Base-by-base conservation (phyloP, 2,113 vertebrate genomes). In the Triplophysa tibetana region DNA sequence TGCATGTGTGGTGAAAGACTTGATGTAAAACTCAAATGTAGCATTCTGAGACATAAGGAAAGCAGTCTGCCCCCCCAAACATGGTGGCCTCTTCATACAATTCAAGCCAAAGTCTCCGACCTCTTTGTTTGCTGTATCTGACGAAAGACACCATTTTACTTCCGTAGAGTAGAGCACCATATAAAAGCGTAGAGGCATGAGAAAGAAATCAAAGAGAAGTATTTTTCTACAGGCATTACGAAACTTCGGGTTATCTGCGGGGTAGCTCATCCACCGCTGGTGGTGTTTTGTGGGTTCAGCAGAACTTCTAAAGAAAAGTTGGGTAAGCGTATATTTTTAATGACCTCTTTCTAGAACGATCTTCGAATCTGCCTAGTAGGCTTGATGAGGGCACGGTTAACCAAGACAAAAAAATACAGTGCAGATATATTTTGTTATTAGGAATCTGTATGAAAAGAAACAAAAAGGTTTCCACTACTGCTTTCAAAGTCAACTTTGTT, bases 181-280 rank as follows among this genome's bases (percentile, higher is more conserved):
- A 29, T 74, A 75, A 69, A 58, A 65, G 77, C 66, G 48, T 75
- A 8, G 70, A 60, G 17, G 23, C 74, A 65, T 81, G 68, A 82
- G 38, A 54, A 2, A 63, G 56, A 82, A 63, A 56, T 56, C 62
- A 75, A 82, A 82, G 43, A 81, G 67, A 88, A 85, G 82, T 92
- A 90, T 92, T 92, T 92, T 93, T 93, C 87, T 90, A 92, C 82
- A 82, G 85, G 86, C 84, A 83, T 88, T 86, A 88, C 79, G 84
- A 77, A 74, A 85, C 77, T 69, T 75, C 26, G 43, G 81, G 82
- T 82, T 85, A 63, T 87, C 84, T 64, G 61, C 7, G 76, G 65
- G 74, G 77, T 83, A 84, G 79, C 67, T 68, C 83, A 79, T 41
- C 23, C 16, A 72, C 61, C 6, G 19, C 48, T 33, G 26, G 68